These are phyloP conservation scores for Axis porcinus DNA, from an alignment of 2,113 vertebrate species.

Conservation along the genomic window DNA sequence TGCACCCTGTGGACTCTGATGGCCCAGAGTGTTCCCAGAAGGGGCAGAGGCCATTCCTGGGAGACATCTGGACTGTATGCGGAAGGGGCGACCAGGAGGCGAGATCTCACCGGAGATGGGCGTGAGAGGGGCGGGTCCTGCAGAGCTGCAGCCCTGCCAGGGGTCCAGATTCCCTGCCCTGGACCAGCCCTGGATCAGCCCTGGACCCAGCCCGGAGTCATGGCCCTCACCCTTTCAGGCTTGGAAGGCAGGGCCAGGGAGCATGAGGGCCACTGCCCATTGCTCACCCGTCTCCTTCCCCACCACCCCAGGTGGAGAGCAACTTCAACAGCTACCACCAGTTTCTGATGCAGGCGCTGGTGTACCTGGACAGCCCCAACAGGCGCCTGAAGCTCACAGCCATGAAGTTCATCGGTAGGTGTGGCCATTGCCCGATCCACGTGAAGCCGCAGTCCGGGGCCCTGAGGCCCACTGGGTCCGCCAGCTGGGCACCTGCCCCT, in stretches of 20 bases:
- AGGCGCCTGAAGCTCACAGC: not conserved
- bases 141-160: not conserved
- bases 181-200: not conserved
- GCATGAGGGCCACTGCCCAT: not conserved
- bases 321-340: not conserved
- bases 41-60: not conserved
- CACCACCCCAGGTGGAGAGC: slow-evolving; percentile 41
- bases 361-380: not conserved
- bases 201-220: not conserved
- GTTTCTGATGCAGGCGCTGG: slow-evolving; percentile 32
- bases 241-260: not conserved
- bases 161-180: not conserved
- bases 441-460: fast-evolving
- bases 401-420: slow-evolving; percentile 39
- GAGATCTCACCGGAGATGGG: fast-evolving
- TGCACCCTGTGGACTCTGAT: fast-evolving
- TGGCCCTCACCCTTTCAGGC: not conserved
- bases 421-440: fast-evolving
- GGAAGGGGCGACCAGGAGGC: fast-evolving
- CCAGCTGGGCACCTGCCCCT: fast-evolving
- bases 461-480: not conserved
- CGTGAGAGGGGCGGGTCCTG: fast-evolving
- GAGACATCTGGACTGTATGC: not conserved
- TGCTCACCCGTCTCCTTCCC: not conserved
- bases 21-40: not conserved